Conservation (phyloP, 2,113 vertebrate species). For the Ictalurus furcatus region DNA sequence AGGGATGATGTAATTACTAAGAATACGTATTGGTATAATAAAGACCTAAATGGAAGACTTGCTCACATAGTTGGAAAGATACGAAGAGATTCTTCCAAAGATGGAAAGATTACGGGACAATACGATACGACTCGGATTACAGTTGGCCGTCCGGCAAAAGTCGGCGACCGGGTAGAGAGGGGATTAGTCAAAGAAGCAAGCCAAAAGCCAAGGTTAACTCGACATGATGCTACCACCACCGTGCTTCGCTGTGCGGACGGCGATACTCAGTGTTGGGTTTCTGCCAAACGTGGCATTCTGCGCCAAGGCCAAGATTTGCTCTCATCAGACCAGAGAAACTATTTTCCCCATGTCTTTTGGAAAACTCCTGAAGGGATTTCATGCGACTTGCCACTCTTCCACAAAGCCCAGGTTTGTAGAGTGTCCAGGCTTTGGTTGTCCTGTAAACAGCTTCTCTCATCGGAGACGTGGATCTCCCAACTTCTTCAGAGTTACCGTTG, state of each 20-base stretch:
- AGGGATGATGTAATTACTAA: constrained; percentile 8
- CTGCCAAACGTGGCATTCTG: neutral
- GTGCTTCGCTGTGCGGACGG: neutral
- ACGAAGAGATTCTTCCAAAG: neutral
- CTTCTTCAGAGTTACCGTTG: neutral
- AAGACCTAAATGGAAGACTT: neutral
- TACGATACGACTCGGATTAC: neutral
- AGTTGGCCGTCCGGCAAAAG: neutral
- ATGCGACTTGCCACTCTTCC: neutral
- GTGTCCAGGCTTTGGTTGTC: neutral
- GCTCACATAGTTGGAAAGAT: neutral
- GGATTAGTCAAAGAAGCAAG: neutral
- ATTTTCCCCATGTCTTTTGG: neutral
- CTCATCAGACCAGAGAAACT: neutral
- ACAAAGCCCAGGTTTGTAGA: neutral
- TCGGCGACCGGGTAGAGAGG: neutral
- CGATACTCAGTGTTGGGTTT: neutral
- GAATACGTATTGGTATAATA: neutral
- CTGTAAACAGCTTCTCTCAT: neutral
- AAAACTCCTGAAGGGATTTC: neutral
- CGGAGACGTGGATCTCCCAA: neutral
- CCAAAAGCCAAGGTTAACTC: neutral
- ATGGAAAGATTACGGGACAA: neutral
- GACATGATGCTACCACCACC: neutral
- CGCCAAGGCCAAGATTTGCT: neutral